Percentiles rank a stretch among this genome's conserved stretches.
These are phyloP conservation scores for Tribolium madens DNA, from an alignment of 1,140 invertebrate species.

Conservation along the genomic window DNA sequence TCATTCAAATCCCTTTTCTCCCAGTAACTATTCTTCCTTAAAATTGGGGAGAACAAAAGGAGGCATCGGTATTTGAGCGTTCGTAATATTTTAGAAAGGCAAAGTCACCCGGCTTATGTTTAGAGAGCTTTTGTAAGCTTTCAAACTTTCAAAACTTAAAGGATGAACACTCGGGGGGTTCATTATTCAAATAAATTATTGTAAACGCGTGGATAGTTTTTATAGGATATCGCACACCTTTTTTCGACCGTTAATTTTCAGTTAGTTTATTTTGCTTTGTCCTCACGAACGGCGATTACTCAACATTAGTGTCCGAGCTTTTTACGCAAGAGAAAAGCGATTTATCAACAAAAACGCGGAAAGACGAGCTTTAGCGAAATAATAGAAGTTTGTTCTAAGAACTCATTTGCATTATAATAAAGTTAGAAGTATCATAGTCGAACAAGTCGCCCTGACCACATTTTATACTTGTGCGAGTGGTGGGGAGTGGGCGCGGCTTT, in stretches of 20 bases:
- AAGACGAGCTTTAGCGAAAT: background rate
- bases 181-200: conserved; percentile 35
- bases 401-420: no score
- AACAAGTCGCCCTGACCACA: no score
- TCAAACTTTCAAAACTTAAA: conserved; percentile 17
- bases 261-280: conserved; percentile 20
- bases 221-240: background rate
- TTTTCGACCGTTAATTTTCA: conserved; percentile 4
- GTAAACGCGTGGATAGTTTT: background rate
- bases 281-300: conserved; percentile 3
- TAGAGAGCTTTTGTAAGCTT: conserved; percentile 27
- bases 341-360: conserved; percentile 8
- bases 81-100: conserved; percentile 23
- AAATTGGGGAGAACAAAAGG: conserved; percentile 16
- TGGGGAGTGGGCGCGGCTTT: no score
- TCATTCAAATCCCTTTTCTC: background rate
- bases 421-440: no score
- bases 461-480: no score
- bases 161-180: conserved; percentile 29
- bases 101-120: conserved; percentile 26
- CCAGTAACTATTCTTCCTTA: conserved; percentile 7
- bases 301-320: conserved; percentile 31
- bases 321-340: background rate
- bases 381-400: background rate
- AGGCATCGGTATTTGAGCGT: conserved; percentile 19